phyloP scores from a whole-genome alignment of 1,140 invertebrate genomes.

The Hermetia illucens region DNA sequence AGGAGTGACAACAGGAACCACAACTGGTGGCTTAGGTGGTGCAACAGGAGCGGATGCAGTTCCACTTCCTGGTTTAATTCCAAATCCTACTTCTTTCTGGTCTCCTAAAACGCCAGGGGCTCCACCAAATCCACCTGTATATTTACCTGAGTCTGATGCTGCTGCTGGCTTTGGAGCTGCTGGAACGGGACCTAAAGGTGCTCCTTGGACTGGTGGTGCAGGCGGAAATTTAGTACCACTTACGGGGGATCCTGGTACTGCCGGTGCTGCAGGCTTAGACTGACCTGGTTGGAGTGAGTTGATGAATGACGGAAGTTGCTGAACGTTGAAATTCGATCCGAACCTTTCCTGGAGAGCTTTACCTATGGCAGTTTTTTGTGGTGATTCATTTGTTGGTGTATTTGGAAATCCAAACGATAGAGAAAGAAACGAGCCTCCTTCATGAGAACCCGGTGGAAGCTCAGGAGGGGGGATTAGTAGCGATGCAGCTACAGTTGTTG shows the following conservation, averaged over 20 bases:
- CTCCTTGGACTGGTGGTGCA: constrained; percentile 9
- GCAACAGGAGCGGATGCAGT: not conserved
- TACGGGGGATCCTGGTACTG: constrained; percentile 6
- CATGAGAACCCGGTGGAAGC: too few relatives aligned
- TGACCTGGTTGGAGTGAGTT: constrained; percentile 17
- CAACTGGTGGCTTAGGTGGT: constrained; percentile 7
- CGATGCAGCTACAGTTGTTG: too few relatives aligned
- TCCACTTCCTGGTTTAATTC: constrained; percentile 1
- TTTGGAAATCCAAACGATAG: too few relatives aligned
- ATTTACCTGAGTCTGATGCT: constrained; percentile 4
- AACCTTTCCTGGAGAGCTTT: too few relatives aligned
- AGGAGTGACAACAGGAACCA: constrained; percentile 13
- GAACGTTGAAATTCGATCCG: too few relatives aligned
- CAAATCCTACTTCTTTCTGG: constrained; percentile 5
- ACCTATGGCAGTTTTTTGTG: too few relatives aligned
- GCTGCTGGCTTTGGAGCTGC: not conserved
- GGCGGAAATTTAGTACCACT: too few relatives aligned
- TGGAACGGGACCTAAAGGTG: constrained; percentile 21
- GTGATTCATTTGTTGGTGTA: too few relatives aligned
- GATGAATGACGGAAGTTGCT: too few relatives aligned
- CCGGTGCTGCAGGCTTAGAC: not conserved
- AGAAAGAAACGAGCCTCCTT: too few relatives aligned
- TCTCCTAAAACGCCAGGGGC: constrained; percentile 15
- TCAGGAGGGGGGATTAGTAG: too few relatives aligned
- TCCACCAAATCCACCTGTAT: constrained; percentile 15